A percentile compares a stretch with the other conserved stretches of the same genome.
Conservation (phyloP, 2,113 vertebrate genomes). For the Thermophis baileyi region DNA sequence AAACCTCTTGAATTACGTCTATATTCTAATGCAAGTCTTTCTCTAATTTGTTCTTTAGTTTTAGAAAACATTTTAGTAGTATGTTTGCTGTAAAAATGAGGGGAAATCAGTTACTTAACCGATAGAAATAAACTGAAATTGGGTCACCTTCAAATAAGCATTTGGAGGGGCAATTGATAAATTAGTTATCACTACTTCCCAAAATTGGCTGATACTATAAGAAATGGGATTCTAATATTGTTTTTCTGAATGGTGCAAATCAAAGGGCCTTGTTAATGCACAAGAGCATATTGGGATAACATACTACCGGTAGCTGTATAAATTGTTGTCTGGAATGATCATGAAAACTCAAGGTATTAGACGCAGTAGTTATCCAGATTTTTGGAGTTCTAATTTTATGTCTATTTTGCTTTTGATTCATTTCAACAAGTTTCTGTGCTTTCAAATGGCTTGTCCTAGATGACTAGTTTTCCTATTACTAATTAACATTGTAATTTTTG, state of each 20-base stretch:
- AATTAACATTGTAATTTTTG: slow-evolving; percentile 19
- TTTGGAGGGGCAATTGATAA: neutral
- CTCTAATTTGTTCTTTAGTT: neutral
- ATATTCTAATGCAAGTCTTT: neutral
- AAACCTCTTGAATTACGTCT: neutral
- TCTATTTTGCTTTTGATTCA: neutral
- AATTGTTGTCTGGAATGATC: neutral
- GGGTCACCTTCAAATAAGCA: neutral
- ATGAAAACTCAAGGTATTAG: neutral
- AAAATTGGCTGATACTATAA: neutral
- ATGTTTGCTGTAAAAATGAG: neutral
- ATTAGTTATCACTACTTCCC: neutral
- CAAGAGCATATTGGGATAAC: neutral
- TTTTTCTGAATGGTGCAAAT: neutral
- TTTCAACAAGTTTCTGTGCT: neutral
- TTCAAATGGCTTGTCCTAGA: neutral
- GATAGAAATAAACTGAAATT: neutral
- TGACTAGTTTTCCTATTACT: neutral
- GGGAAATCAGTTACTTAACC: neutral
- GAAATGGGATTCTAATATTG: neutral
- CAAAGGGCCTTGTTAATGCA: neutral
- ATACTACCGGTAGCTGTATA: neutral
- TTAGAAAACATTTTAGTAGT: neutral
- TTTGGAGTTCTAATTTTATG: neutral
- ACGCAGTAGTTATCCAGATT: neutral